Conservation (phyloP, 2,797 vertebrate species). For the Sciurus carolinensis region DNA sequence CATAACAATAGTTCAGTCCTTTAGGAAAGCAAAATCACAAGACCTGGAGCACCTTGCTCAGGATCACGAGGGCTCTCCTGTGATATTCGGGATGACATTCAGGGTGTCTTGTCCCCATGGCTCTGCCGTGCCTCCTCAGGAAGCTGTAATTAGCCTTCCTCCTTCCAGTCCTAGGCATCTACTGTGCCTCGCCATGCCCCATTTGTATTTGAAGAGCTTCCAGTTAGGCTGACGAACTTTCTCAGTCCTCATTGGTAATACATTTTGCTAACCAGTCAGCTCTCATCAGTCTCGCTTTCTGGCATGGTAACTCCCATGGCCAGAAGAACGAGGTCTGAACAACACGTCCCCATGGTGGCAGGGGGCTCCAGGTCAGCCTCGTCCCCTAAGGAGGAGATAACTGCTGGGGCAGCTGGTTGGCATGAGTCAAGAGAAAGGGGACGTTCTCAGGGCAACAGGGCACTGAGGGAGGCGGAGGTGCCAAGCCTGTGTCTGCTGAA, state of each 20-base stretch:
- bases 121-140: not conserved
- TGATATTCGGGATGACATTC: rapidly evolving
- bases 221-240: not conserved
- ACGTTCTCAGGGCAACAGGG: not conserved
- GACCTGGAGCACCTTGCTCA: not conserved
- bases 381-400: rapidly evolving
- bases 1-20: not conserved
- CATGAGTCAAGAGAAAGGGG: not conserved
- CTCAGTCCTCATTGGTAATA: not conserved
- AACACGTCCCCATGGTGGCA: rapidly evolving
- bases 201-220: not conserved
- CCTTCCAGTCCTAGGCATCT: rapidly evolving
- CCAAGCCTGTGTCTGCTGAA: rapidly evolving
- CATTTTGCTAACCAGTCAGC: not conserved
- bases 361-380: rapidly evolving
- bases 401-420: not conserved
- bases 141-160: not conserved
- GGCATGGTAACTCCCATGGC: not conserved
- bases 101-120: rapidly evolving
- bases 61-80: not conserved
- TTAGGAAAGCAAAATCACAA: not conserved
- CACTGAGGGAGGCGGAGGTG: rapidly evolving
- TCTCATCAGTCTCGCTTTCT: not conserved
- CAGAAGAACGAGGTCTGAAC: not conserved
- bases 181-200: not conserved